phyloP scores from a whole-genome alignment of 2,888 invertebrate genomes.

The Diarsia dahlii region DNA sequence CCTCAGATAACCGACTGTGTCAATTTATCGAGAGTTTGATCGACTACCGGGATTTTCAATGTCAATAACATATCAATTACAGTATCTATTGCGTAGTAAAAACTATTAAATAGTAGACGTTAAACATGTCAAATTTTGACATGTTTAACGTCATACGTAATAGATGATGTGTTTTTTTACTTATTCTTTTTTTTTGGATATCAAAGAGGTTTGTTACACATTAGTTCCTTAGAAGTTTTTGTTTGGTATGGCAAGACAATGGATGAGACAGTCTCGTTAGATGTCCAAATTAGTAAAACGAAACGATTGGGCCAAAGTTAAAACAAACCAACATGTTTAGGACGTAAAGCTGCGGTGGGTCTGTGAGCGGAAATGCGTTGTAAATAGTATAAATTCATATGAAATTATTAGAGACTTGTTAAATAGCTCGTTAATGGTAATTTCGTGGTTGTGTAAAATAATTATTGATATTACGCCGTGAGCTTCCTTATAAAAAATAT shows the following conservation, averaged over 20 bases:
- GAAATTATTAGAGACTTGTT: neutral
- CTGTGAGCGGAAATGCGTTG: slow-evolving; percentile 51
- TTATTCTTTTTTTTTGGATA: slow-evolving; percentile 10
- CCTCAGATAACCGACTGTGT: slow-evolving; percentile 48
- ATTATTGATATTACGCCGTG: neutral
- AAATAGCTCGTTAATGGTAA: neutral
- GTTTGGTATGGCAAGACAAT: slow-evolving; percentile 51
- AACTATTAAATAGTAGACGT: no score
- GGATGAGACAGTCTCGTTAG: slow-evolving; percentile 58
- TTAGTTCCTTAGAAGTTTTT: slow-evolving; percentile 50
- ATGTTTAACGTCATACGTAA: slow-evolving; percentile 30
- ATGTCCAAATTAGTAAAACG: slow-evolving; percentile 57
- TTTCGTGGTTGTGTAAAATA: slow-evolving; percentile 28
- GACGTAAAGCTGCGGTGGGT: slow-evolving; percentile 53
- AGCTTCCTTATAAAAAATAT: neutral
- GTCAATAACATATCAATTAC: slow-evolving; percentile 44
- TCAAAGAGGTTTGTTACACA: slow-evolving; percentile 30
- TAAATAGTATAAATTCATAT: neutral
- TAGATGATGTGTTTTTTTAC: slow-evolving; percentile 7
- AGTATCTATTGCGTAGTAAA: slow-evolving; percentile 25
- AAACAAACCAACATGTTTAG: slow-evolving; percentile 58
- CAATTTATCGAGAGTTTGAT: slow-evolving; percentile 54
- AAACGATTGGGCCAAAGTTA: slow-evolving; percentile 29
- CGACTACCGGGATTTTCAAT: slow-evolving; percentile 56
- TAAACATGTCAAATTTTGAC: no score